These are phyloP conservation scores for Cassiopea xamachana DNA, from an alignment of 30 jellyfish, hydroid and myxozoan species.

Conservation along the genomic window DNA sequence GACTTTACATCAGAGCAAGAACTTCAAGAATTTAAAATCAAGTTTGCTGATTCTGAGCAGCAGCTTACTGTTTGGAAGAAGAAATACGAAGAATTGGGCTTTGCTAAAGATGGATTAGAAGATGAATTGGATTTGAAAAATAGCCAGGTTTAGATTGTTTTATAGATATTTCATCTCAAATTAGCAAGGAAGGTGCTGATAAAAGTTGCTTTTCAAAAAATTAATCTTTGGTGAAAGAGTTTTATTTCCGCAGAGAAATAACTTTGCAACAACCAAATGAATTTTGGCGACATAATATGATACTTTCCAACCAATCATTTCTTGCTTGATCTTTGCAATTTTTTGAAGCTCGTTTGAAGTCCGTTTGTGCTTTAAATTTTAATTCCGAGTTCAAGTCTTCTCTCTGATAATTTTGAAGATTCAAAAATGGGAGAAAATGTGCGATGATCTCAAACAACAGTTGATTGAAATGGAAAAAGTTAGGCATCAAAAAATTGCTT, in stretches of 20 bases:
- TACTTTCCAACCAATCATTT: too few species aligned
- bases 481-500: constrained; percentile 64
- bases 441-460: constrained; percentile 57
- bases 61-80: constrained; percentile 65
- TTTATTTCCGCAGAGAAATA: too few species aligned
- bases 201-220: too few species aligned
- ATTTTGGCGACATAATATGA: too few species aligned
- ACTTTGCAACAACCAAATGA: too few species aligned
- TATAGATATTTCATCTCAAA: neutral
- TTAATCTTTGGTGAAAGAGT: too few species aligned
- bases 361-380: too few species aligned
- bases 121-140: constrained; percentile 60
- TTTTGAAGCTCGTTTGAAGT: too few species aligned
- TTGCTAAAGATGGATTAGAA: constrained; percentile 45
- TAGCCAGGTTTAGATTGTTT: constrained; percentile 35
- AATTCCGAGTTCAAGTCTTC: neutral
- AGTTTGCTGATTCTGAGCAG: constrained; percentile 76
- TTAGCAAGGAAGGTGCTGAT: too few species aligned
- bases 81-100: constrained; percentile 65
- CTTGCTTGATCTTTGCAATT: too few species aligned
- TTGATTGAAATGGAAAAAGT: constrained; percentile 65
- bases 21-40: constrained; percentile 71
- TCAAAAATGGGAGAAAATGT: constrained; percentile 54
- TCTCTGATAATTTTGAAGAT: constrained; percentile 1
- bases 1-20: constrained; percentile 59